Evolutionary conservation across 2,797 vertebrate genomes (phyloP).

Genomic region (Tokudaia muenninki): DNA sequence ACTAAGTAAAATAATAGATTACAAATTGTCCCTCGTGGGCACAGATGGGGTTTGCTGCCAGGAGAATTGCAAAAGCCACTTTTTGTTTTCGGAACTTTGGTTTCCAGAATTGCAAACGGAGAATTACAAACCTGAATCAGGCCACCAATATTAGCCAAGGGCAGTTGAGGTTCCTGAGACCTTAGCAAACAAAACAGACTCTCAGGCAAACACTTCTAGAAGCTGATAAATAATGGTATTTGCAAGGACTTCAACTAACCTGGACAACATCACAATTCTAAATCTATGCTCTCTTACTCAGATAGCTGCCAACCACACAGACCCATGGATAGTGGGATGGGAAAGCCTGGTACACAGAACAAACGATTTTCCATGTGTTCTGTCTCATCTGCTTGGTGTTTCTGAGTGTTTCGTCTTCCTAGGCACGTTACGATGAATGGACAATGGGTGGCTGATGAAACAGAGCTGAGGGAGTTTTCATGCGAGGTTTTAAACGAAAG

Average conservation of each 20-base stretch:
- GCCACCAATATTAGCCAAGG: background rate
- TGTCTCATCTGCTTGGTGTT: background rate
- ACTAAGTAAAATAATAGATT: slow-evolving; percentile 33
- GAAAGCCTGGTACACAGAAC: background rate
- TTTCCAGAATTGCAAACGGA: slow-evolving; percentile 32
- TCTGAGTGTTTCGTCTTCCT: background rate
- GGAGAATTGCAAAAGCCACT: slow-evolving; percentile 22
- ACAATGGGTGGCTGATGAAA: rapidly evolving
- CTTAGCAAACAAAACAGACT: slow-evolving; percentile 31
- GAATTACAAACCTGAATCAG: background rate
- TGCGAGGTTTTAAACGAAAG: background rate
- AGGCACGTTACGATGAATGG: background rate
- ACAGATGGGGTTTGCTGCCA: slow-evolving; percentile 36
- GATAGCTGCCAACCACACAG: background rate
- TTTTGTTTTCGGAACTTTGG: slow-evolving; percentile 8
- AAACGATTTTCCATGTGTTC: background rate
- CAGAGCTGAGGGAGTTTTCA: background rate
- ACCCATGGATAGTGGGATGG: background rate
- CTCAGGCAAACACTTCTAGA: background rate
- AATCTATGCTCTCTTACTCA: background rate
- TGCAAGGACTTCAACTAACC: background rate
- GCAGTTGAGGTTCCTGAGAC: background rate
- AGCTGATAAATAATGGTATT: background rate
- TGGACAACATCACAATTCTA: background rate
- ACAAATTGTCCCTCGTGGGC: slow-evolving; percentile 31